phyloP scores from a whole-genome alignment of 2,888 invertebrate genomes.

The Ariolimax columbianus region DNA sequence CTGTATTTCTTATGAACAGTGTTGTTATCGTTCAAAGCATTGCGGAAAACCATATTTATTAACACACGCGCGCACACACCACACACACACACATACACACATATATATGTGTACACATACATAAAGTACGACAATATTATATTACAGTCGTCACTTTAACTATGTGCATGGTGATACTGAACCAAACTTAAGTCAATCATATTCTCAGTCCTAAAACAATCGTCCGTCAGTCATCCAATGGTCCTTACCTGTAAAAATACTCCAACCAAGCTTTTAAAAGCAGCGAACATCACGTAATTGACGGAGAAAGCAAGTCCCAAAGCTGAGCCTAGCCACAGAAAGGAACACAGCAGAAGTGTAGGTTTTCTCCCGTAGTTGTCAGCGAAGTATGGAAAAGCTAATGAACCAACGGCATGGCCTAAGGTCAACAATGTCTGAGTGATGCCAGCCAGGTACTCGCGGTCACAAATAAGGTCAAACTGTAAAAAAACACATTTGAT shows the following conservation, averaged over 20 bases:
- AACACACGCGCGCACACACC: too few species aligned
- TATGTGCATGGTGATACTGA: too few species aligned
- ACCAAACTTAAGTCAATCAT: too few species aligned
- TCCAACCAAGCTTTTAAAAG: slow-evolving; percentile 21
- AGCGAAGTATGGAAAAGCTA: slow-evolving; percentile 61
- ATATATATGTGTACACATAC: too few species aligned
- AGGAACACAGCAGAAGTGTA: slow-evolving; percentile 58
- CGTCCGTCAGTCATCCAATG: too few species aligned
- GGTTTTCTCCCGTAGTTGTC: slow-evolving; percentile 67
- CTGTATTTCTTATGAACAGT: too few species aligned
- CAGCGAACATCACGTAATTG: slow-evolving; percentile 30
- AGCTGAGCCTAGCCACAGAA: slow-evolving; percentile 30
- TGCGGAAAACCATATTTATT: too few species aligned
- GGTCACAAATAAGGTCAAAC: slow-evolving; percentile 66
- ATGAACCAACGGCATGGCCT: slow-evolving; percentile 65
- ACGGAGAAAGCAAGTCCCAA: slow-evolving; percentile 21
- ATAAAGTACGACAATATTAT: too few species aligned
- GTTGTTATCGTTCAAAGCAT: too few species aligned
- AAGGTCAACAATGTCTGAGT: slow-evolving; percentile 64
- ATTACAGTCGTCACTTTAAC: too few species aligned
- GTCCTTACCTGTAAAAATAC: slow-evolving; percentile 34
- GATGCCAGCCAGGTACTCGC: slow-evolving; percentile 61
- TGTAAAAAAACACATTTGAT: slow-evolving; percentile 48
- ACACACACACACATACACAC: too few species aligned
- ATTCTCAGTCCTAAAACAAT: too few species aligned